Percentiles rank a stretch among this genome's conserved stretches.
These are phyloP conservation scores for Patiria miniata DNA, from an alignment of 35 echinoderm and acorn worm species.

Conservation along the genomic window DNA sequence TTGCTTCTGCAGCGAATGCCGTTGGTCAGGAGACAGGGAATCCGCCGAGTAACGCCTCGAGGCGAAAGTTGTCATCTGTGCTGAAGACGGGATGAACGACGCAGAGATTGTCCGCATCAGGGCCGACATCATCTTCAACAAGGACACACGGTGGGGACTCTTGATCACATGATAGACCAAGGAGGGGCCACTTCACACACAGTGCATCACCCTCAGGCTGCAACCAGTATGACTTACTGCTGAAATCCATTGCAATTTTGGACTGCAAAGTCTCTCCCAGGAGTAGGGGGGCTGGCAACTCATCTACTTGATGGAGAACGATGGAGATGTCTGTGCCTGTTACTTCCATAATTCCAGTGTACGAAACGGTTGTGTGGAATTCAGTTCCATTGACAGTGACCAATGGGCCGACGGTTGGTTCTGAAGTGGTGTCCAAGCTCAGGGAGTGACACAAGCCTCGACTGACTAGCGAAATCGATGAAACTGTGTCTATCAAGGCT, in stretches of 20 bases:
- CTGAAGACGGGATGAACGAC: background rate
- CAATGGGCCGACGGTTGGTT: background rate
- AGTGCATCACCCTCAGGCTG: conserved; percentile 17
- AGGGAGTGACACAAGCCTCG: conserved; percentile 36
- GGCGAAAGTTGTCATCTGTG: background rate
- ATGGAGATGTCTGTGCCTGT: background rate
- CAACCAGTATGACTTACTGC: conserved; percentile 32
- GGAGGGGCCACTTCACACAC: conserved; percentile 41
- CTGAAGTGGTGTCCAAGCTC: background rate
- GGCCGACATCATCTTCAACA: background rate
- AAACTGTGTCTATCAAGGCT: conserved; percentile 50
- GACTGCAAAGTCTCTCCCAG: conserved; percentile 33
- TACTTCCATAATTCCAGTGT: conserved; percentile 10
- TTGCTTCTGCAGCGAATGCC: conserved; percentile 42
- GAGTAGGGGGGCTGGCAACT: conserved; percentile 33
- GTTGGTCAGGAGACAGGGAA: conserved; percentile 20
- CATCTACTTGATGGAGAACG: background rate
- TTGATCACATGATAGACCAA: background rate
- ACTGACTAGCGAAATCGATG: conserved; percentile 31
- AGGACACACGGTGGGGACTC: background rate
- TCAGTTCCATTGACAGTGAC: background rate
- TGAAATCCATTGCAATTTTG: conserved; percentile 45
- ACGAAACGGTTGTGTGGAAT: background rate
- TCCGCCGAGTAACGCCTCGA: background rate
- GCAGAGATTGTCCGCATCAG: background rate